Conservation (phyloP, 2,113 vertebrate genomes). For the Pachypanchax playfairii region DNA sequence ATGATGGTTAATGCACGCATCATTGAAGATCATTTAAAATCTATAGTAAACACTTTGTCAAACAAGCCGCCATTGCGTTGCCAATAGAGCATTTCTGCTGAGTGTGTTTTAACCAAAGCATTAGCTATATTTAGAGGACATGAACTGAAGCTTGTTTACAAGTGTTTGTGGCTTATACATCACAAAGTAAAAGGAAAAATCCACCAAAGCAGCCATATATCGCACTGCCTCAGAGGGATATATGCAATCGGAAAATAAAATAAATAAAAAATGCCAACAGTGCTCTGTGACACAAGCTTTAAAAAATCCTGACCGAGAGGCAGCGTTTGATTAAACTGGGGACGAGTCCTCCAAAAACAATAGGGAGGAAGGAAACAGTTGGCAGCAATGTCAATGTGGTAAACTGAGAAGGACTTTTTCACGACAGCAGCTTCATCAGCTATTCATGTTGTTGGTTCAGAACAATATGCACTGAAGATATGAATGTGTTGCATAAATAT, state of each 20-base stretch:
- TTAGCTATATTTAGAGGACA: conserved; percentile 57
- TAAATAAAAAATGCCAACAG: conserved; percentile 45
- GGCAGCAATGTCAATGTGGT: conserved; percentile 45
- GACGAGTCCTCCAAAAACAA: conserved; percentile 47
- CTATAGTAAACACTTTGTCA: conserved; percentile 4
- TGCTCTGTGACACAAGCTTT: conserved; percentile 52
- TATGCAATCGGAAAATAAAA: conserved; percentile 26
- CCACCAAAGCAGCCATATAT: conserved; percentile 59
- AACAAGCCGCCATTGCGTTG: conserved; percentile 15
- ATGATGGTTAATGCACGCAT: not conserved
- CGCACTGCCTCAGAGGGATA: conserved; percentile 56
- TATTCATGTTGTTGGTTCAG: conserved; percentile 55
- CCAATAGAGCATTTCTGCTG: conserved; percentile 21
- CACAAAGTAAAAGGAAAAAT: conserved; percentile 44
- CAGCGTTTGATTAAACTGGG: conserved; percentile 59
- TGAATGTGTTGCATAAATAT: conserved; percentile 51
- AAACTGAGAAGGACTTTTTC: conserved; percentile 39
- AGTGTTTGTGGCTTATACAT: conserved; percentile 44
- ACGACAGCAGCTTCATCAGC: conserved; percentile 56
- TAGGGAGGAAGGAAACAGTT: conserved; percentile 39
- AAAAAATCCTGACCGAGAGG: conserved; percentile 53
- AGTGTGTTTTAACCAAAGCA: conserved; percentile 32
- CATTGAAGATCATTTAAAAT: not conserved
- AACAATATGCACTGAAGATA: conserved; percentile 51
- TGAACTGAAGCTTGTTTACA: conserved; percentile 49